phyloP scores from a whole-genome alignment of 1,140 invertebrate species.

The Procambarus clarkii region DNA sequence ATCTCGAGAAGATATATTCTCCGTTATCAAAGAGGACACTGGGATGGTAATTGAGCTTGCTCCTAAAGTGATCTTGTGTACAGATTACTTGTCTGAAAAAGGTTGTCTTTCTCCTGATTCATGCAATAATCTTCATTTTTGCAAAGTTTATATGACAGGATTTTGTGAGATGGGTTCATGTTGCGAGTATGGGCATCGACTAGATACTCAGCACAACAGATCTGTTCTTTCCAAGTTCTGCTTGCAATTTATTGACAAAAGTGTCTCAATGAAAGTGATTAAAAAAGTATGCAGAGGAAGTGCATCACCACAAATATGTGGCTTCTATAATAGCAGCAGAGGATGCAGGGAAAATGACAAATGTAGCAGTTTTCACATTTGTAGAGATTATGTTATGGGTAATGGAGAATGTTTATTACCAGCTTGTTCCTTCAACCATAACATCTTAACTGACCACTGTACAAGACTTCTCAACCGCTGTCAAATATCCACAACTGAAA shows the following conservation, averaged over 20 bases:
- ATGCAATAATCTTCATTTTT: constrained; percentile 36
- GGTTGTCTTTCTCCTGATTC: constrained; percentile 8
- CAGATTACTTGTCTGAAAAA: constrained; percentile 23
- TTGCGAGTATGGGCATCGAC: constrained; percentile 40
- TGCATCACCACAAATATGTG: constrained; percentile 19
- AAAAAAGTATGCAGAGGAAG: constrained; percentile 40
- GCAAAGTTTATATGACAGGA: constrained; percentile 8
- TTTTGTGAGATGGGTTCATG: neutral
- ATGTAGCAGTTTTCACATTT: constrained; percentile 35
- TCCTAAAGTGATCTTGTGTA: constrained; percentile 28
- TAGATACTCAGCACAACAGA: constrained; percentile 47
- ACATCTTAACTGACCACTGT: constrained; percentile 18
- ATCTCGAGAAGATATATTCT: constrained; percentile 39
- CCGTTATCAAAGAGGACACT: constrained; percentile 17
- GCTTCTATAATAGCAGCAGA: constrained; percentile 14
- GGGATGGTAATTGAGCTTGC: constrained; percentile 41
- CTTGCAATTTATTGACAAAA: constrained; percentile 30
- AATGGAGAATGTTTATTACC: constrained; percentile 15
- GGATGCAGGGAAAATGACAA: constrained; percentile 33
- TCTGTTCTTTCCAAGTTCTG: constrained; percentile 46
- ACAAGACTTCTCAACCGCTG: neutral
- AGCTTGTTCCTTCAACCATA: constrained; percentile 34
- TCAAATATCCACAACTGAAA: constrained; percentile 36
- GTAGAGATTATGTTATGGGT: constrained; percentile 26
- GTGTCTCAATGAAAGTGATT: neutral